These are phyloP conservation scores for Sesamia nonagrioides DNA, from an alignment of 1,140 invertebrate species.

Conservation along the genomic window DNA sequence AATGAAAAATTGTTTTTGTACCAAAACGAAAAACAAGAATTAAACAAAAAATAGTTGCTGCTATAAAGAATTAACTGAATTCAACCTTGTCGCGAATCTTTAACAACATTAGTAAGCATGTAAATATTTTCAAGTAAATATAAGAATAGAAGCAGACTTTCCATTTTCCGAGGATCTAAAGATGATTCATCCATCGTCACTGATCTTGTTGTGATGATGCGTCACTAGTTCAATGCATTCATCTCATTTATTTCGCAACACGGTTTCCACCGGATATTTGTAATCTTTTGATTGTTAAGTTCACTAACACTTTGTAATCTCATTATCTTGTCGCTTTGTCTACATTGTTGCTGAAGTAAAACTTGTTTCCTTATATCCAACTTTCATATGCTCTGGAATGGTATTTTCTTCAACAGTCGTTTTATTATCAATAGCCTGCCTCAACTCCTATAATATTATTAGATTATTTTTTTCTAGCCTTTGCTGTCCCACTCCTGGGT, in stretches of 20 bases:
- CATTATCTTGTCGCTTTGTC: not conserved
- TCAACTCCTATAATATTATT: no score
- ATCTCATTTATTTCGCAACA: not conserved
- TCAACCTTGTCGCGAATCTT: not conserved
- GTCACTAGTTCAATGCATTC: constrained; percentile 24
- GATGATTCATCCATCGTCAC: not conserved
- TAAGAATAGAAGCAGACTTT: not conserved
- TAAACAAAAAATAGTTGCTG: no score
- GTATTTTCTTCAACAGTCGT: no score
- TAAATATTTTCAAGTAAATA: not conserved
- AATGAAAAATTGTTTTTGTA: no score
- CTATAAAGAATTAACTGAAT: no score
- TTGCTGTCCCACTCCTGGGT: no score
- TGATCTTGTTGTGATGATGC: not conserved
- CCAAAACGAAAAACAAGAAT: no score
- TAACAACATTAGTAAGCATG: not conserved
- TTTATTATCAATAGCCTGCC: no score
- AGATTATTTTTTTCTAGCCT: no score
- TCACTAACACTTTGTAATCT: constrained; percentile 12
- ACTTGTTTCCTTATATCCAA: constrained; percentile 1
- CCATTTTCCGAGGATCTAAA: not conserved
- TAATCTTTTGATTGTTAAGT: constrained; percentile 13
- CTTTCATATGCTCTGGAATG: not conserved
- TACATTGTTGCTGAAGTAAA: constrained; percentile 10
- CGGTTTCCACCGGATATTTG: not conserved